Evolutionary conservation across 1,140 invertebrate species (phyloP).

Genomic region (Scylla paramamosain): DNA sequence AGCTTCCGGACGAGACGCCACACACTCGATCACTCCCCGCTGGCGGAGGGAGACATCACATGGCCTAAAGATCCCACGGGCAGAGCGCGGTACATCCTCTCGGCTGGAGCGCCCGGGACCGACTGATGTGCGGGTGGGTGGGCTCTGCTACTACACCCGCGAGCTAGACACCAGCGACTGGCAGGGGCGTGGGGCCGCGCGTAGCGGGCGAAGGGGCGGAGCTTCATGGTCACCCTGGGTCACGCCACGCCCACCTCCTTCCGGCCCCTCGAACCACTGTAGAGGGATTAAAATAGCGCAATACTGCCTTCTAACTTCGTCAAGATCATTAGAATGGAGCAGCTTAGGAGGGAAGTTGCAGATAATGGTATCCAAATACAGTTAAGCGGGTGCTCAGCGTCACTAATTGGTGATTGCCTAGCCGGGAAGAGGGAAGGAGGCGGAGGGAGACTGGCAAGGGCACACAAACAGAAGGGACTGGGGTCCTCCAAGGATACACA

Average conservation of each 20-base stretch:
- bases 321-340: constrained; percentile 64
- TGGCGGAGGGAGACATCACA: constrained; percentile 50
- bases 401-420: constrained; percentile 55
- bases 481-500: neutral
- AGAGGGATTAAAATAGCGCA: constrained; percentile 52
- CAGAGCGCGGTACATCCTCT: constrained; percentile 63
- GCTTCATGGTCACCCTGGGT: constrained; percentile 30
- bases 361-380: constrained; percentile 69
- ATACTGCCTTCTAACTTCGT: constrained; percentile 49
- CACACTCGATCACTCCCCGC: constrained; percentile 45
- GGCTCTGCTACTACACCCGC: constrained; percentile 29
- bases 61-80: constrained; percentile 64
- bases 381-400: constrained; percentile 48
- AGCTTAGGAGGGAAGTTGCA: constrained; percentile 61
- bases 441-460: neutral
- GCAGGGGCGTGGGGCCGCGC: constrained; percentile 40
- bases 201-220: neutral
- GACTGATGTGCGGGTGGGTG: constrained; percentile 29
- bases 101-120: constrained; percentile 64
- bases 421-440: neutral
- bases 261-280: constrained; percentile 1
- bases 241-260: constrained; percentile 50
- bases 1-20: constrained; percentile 35
- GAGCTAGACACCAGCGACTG: neutral
- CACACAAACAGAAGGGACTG: neutral